Base-by-base conservation (phyloP, 2,113 vertebrate genomes). In the Okapia johnstoni region DNA sequence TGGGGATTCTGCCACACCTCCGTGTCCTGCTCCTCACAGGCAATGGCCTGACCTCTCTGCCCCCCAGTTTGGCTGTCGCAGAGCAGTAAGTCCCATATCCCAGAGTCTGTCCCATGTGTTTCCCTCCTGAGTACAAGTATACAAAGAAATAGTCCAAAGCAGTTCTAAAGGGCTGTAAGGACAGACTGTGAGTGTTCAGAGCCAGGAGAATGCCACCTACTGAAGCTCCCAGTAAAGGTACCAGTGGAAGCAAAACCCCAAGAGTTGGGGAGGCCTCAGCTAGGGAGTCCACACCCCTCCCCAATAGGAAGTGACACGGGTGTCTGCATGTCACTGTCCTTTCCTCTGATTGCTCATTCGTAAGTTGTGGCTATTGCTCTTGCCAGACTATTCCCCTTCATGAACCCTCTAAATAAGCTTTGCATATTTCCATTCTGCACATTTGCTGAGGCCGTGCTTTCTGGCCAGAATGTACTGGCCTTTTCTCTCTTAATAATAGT, bases 1-100 rank as follows among this genome's bases (percentile, higher is more conserved):
- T 99, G 77, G 98, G 99, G 85, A 81, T 96, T 52, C 98, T 99
- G 73, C 98, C 99, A 15, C 97, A n/a, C 60, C 99, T 99, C 58
- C 99, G 99, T 96, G 98, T 99, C 36, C 99, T 99, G 97, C 98
- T 98, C 88, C 98, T 99, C 85, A 99, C 99, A 2, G 99, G 99
- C 97, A 99, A 99, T 15, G 86, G 98, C 15, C 99, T 99, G 66
- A 97, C 86, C 54, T 98, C 95, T 17, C 98, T 99, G 97, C 99
- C 99, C 61, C 97, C 88, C 2, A 93, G 99, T 87, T 96, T 99
- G 98, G 98, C 98, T 7, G 73, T 92, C 30, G 55, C 97, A 0
- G 97, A 98, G 73, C 85, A 88, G 99, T 99, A 98, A 98, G 98
- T 98, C 88, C 40, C 83, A 43, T 19, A 50, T 80, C 48, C 12